Base-by-base conservation (phyloP, 2,797 vertebrate species). In the Todus mexicanus region DNA sequence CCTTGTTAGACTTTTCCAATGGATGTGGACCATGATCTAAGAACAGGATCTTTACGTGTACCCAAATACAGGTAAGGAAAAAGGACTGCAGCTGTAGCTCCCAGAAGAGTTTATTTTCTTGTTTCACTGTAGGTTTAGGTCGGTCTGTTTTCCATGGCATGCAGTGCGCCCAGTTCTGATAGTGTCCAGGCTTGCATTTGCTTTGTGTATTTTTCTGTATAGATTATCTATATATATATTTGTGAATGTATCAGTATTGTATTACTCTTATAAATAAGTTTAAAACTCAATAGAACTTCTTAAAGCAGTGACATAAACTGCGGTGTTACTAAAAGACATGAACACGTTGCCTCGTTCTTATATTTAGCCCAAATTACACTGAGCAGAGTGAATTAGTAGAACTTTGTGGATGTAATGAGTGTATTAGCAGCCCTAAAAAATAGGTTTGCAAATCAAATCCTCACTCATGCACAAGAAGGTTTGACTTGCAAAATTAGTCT, bases 401-500 rank as follows among this genome's bases (percentile, higher is more conserved):
- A 25, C 70, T 93, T 70, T 84, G 40, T 56, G 56, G 43, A 53
- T 33, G 45, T 82, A 75, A 87, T 70, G 42, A 90, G 40, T 78
- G 20, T 26, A 70, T 75, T 89, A 91, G 14, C 26, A 65, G 17
- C 60, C 68, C 84, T 90, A 68, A 93, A 94, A 93, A 84, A 56
- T 92, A 54, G 75, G 48, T 81, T 77, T 17, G 12, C 89, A 74
- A 88, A 84, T 84, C 86, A 94, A 92, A 84, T 92, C 65, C 37
- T 94, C 88, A 87, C 77, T 93, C 71, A 81, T 38, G 38, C 54
- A 20, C 27, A 71, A 40, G 57, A 78, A 90, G 84, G 90, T 94
- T 60, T 88, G 85, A 76, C 90, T 92, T 89, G 84, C 79, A 83
- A 60, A 89, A 37, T 91, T 91, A 48, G 40, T 66, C 59, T 85